Evolutionary conservation across 2,797 vertebrate genomes (phyloP).

Genomic region (Leuciscus waleckii): DNA sequence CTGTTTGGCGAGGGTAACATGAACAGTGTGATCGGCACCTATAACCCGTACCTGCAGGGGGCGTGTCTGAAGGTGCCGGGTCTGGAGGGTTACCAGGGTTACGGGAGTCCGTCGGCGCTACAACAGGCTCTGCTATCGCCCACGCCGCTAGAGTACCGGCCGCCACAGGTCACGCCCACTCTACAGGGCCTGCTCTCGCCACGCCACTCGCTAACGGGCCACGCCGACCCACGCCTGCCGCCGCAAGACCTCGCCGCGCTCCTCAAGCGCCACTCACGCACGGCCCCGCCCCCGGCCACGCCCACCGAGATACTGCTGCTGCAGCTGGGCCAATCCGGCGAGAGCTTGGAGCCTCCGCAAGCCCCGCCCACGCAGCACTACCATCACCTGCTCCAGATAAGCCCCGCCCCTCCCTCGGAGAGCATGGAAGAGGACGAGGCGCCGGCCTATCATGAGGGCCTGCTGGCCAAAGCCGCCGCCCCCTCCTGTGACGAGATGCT

Average conservation of each 20-base stretch:
- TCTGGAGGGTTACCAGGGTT: slow-evolving; percentile 88
- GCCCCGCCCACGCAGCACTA: slow-evolving; percentile 82
- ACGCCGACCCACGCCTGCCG: slow-evolving; percentile 89
- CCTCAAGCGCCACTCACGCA: slow-evolving; percentile 86
- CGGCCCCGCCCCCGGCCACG: slow-evolving; percentile 73
- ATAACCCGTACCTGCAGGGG: slow-evolving; percentile 83
- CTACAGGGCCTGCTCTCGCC: slow-evolving; percentile 96
- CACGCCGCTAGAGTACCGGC: slow-evolving; percentile 91
- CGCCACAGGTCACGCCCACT: slow-evolving; percentile 90
- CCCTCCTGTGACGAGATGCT: slow-evolving; percentile 81
- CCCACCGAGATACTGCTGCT: slow-evolving; percentile 86
- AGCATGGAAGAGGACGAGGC: slow-evolving; percentile 97
- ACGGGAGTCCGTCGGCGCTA: slow-evolving; percentile 88
- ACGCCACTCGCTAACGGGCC: slow-evolving; percentile 93
- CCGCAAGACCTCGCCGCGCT: slow-evolving; percentile 90
- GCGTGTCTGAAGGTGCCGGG: slow-evolving; percentile 89
- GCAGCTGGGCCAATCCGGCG: slow-evolving; percentile 89
- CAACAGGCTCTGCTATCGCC: slow-evolving; percentile 97
- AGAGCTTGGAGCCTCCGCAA: slow-evolving; percentile 80
- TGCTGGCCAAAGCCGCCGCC: slow-evolving; percentile 79
- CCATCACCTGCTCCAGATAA: slow-evolving; percentile 85
- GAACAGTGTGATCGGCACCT: slow-evolving; percentile 75
- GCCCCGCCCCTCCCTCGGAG: slow-evolving; percentile 85
- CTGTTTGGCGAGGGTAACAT: slow-evolving; percentile 84
- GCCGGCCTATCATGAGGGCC: slow-evolving; percentile 79